Base-by-base conservation (phyloP, 1,140 invertebrate species). In the Zaprionus capensis region DNA sequence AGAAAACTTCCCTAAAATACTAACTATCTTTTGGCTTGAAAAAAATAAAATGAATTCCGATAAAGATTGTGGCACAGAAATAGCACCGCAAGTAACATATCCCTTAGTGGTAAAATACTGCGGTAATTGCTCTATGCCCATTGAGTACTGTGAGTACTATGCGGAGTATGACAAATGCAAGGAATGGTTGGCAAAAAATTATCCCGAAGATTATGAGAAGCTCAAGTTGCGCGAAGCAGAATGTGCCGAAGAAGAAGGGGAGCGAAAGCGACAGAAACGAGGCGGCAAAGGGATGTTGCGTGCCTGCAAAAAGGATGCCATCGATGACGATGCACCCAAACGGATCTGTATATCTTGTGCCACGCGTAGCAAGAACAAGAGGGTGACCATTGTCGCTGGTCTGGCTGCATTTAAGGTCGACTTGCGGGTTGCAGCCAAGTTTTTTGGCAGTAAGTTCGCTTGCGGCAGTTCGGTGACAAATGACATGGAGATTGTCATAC, bases 401-500 rank as follows among this genome's bases (percentile, higher is more conserved):
- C 93, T 98, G 55, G 97, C 95, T 91, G 96, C 97, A 78, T 98
- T 98, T 94, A 97, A 97, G 92, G 98, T 99, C 92, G 98, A 99
- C 93, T 93, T 99, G 41, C 99, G 99, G 94, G 97, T 98, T 58
- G 99, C 99, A 53, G 96, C 98, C 46, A 99, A 99, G 93, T 98
- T 98, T 93, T 99, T 99, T 94, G 97, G 98, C 36, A 97, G 96
- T 70, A 98, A 97, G 93, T 99, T 99, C 95, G 98, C 99, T 5
- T 99, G 99, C 94, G 98, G 99, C 11, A 98, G 98, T 20, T 99
- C 98, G 20, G 98, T 99, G 1, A 99, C 98, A 34, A 98, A 97
- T 11, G 98, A 99, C 74, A 98, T 99, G 95, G 98, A 99, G 94
- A 99, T 99, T 92, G 98, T 99, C 3, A 99, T 99, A 92, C 99